Evolutionary conservation across 2,113 vertebrate species (phyloP), one percentile per base, ranked within the genome.

Genomic region (Petrocephalus microphthalmus): DNA sequence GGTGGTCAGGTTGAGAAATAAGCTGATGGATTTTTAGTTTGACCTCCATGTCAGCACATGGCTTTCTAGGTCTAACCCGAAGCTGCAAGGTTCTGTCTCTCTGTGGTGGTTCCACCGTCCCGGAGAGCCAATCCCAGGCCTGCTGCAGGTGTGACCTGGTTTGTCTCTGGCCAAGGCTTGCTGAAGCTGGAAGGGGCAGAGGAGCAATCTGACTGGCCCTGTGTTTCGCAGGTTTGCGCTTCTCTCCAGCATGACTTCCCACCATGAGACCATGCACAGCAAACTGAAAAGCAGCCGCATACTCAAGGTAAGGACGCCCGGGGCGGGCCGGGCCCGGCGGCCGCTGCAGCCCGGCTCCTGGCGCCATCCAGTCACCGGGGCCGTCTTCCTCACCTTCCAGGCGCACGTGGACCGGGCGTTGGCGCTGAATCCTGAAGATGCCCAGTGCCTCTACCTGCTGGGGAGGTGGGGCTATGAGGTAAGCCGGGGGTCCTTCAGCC

Each of bases 381-480:
- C 45, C 22, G 1, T 83, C 20, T 83, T 49, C 47, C 1, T 64
- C n/a, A 22, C 29, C 84, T 6, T n/a, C 56, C 88, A 96, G 95
- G 94, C 95, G 86, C 95, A 96, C 81, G 74, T 96, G 84, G 94
- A 95, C 60, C 91, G 90, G 33, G 94, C 95, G 0, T 47, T 96
- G 0, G 88, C 92, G 22, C 92, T 95, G 87, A 87, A 91, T 88
- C 91, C 92, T 0, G 91, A 95, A 6, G 95, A 95, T 82, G 93
- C 95, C 0, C 88, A 92, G 88, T 95, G 94, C 87, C 94, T 94
- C 92, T 95, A 92, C 89, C 91, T 95, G 89, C 94, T 96, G 0
- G 95, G 95, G n/a, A 90, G 93, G 81, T 96, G 95, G 95, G 94
- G 94, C 91, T 95, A 94, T 15, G 92, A 95, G 94, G 95, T 96